Base-by-base conservation (phyloP, 2,888 invertebrate genomes). In the Phengaris alcon region DNA sequence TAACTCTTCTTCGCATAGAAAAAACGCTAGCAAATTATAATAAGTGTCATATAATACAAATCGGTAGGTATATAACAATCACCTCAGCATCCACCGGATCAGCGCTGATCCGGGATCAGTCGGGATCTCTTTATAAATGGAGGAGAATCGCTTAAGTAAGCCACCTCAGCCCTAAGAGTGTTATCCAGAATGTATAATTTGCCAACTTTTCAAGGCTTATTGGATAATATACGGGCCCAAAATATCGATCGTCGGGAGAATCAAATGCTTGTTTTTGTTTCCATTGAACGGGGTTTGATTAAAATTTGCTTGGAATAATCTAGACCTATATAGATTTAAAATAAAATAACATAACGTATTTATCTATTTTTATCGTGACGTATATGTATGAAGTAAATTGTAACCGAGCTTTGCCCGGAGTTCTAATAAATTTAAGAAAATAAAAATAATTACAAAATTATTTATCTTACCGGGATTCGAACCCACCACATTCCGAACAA, bases 131-230 rank as follows among this genome's bases (percentile, higher is more conserved):
- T 80, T 79, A 82, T 82, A 83, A 82, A 82, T 82, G 79, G 79
- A 76, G 79, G 79, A 78, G 77, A 78, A 80, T 79, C 79, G 82
- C 81, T 81, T 82, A 82, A 83, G 81, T 82, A 82, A 83, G 81
- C 82, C 80, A 80, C 80, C 78, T 75, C 77, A 76, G 79, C 68
- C 48, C 75, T 6, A 72, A 54, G 70, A 75, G 76, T 75, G 77
- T 75, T 77, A 76, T 76, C 75, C 70, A 74, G 80, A 80, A 79
- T 80, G 74, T 79, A 75, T 79, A 81, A 80, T 81, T 77, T 79
- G 72, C 52, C 46, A 35, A 12, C 48, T 73, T 74, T 52, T 69
- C 73, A 76, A 57, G 12, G 64, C 73, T 76, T 75, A 76, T 73
- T 73, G 52, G 48, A 44, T 64, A 64, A 64, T 64, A 52, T 73